Conservation (phyloP, 2,797 vertebrate genomes). For the Bryconaethiops microstoma region DNA sequence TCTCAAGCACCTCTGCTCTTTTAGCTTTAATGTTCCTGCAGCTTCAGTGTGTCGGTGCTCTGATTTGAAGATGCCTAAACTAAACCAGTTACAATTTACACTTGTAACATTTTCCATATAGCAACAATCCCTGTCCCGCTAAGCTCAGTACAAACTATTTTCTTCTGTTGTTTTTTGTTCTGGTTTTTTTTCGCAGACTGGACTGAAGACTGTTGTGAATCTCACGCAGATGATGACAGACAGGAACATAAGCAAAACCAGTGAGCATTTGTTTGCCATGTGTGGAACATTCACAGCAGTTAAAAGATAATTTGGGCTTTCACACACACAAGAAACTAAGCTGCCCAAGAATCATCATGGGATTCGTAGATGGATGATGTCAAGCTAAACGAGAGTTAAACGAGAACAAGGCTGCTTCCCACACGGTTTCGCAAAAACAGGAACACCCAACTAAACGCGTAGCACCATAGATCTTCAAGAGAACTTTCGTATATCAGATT, state of each 20-base stretch:
- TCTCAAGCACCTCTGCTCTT: no score
- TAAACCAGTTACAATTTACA: no score
- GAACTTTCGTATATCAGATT: not conserved
- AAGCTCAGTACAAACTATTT: not conserved
- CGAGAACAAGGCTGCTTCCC: slow-evolving; percentile 58
- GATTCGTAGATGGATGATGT: slow-evolving; percentile 57
- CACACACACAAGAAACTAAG: slow-evolving; percentile 54
- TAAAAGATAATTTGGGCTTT: slow-evolving; percentile 55
- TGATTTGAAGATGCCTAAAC: no score
- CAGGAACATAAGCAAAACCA: slow-evolving; percentile 32
- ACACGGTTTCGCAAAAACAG: slow-evolving; percentile 7
- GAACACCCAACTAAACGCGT: slow-evolving; percentile 11
- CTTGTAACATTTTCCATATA: no score
- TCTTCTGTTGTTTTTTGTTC: not conserved
- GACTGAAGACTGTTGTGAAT: not conserved
- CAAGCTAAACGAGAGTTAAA: slow-evolving; percentile 65
- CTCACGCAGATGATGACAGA: not conserved
- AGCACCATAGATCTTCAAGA: not conserved
- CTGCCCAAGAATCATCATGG: slow-evolving; percentile 58
- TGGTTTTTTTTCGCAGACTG: not conserved
- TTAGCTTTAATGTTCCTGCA: no score
- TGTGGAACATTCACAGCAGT: slow-evolving; percentile 57
- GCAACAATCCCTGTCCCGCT: no score
- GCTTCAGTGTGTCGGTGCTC: no score
- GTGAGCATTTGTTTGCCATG: slow-evolving; percentile 69